A percentile compares a stretch with the other conserved stretches of the same genome.
phyloP scores from a whole-genome alignment of 2,888 invertebrate species.

The Netelia virgata region DNA sequence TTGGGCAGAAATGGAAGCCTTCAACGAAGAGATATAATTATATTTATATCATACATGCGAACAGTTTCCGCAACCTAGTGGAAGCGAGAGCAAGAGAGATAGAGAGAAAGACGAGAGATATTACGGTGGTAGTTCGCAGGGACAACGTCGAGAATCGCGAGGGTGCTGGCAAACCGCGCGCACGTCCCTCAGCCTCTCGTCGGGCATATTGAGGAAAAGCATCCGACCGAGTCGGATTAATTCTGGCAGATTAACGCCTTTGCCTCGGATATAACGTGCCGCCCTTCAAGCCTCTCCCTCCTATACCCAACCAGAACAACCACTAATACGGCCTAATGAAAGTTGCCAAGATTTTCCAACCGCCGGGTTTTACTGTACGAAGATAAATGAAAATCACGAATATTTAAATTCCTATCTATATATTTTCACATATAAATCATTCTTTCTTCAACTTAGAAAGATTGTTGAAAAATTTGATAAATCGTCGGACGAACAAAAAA shows the following conservation, averaged over 20 bases:
- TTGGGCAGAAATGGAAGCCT: constrained; percentile 73
- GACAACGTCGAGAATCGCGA: constrained; percentile 66
- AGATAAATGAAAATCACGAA: background rate
- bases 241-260: constrained; percentile 84
- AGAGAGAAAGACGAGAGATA: constrained; percentile 49
- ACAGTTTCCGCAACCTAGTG: constrained; percentile 40
- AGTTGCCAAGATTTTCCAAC: constrained; percentile 77
- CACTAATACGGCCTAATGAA: constrained; percentile 80
- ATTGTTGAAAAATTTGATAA: too few relatives aligned
- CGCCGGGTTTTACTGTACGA: constrained; percentile 14
- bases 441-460: background rate
- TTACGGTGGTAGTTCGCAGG: constrained; percentile 62
- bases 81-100: constrained; percentile 34
- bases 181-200: constrained; percentile 65
- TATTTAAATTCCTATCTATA: constrained; percentile 11
- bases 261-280: constrained; percentile 72
- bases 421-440: background rate
- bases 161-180: constrained; percentile 64
- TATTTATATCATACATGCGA: constrained; percentile 6
- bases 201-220: constrained; percentile 83
- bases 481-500: too few relatives aligned
- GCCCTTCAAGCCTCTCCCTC: constrained; percentile 67
- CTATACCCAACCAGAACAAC: constrained; percentile 61
- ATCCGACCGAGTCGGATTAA: constrained; percentile 83
- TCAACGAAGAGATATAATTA: constrained; percentile 32